Conservation (phyloP, 2,797 vertebrate species). For the Sebastes hubbsi region DNA sequence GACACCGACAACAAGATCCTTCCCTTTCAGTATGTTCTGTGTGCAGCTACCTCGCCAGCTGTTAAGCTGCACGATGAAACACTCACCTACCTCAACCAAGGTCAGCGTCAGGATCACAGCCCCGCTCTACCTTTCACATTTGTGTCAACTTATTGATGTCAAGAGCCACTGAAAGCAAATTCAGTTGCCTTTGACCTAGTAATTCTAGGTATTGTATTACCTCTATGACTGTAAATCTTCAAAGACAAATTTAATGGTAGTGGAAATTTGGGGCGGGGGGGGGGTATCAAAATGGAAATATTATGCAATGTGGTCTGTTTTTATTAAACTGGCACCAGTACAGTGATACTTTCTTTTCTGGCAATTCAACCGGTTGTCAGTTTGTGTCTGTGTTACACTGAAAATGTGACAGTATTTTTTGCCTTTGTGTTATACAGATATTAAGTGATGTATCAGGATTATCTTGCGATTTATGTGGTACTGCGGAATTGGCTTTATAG, state of each 20-base stretch:
- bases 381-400: not conserved
- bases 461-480: not conserved
- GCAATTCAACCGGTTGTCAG: not conserved
- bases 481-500: not conserved
- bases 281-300: not conserved
- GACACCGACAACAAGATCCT: conserved; percentile 94
- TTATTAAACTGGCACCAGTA: not conserved
- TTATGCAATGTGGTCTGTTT: not conserved
- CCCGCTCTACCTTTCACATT: not conserved
- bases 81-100: conserved; percentile 99
- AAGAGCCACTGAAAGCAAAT: not conserved
- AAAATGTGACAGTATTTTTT: not conserved
- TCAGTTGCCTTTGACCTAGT: not conserved
- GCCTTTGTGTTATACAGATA: not conserved
- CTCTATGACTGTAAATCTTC: not conserved
- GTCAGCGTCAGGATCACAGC: conserved; percentile 73
- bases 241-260: not conserved
- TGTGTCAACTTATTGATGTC: not conserved
- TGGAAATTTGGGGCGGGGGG: too few relatives aligned
- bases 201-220: not conserved
- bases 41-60: conserved; percentile 96
- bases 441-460: not conserved
- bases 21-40: conserved; percentile 97
- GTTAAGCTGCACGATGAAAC: conserved; percentile 98
- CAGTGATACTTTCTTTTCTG: not conserved